Evolutionary conservation across 2,888 invertebrate genomes (phyloP), one percentile per base, ranked within the genome.

Genomic region (Philonicus albiceps): DNA sequence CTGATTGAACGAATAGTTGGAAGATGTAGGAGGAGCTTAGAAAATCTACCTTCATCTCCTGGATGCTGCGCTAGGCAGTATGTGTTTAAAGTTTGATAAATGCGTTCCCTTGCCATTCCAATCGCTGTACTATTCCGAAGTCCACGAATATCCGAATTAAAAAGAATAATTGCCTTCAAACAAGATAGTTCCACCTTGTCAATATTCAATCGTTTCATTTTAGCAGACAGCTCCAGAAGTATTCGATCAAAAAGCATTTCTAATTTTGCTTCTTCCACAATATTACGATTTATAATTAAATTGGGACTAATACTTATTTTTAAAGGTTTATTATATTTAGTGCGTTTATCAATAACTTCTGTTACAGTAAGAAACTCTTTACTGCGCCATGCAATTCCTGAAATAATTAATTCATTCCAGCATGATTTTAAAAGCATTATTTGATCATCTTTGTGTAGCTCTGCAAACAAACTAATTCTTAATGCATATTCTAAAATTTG

Each of bases 401-500:
- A 97, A 89, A 99, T 97, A 88, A 99, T 94, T 89, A 99, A 93
- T 93, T 99, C 99, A 93, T 98, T 99, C 99, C 99, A 99, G 16
- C 98, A 97, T 87, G 97, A 95, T 92, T 97, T 95, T 87, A 99
- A 94, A 87, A 99, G 94, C 89, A 96, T 93, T 87, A 97, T 96
- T 93, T 99, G 99, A 93, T 99, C 99, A 86, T 97, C 96, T 81
- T 97, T 93, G 88, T 97, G 97, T 89, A 99, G 93, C 90, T 97
- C 97, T 16, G 96, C 95, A 92, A 99, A 99, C 92, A 99, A 98
- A 19, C 99, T 99, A 92, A 99, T 96, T 91, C 97, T 95, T 90
- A 98, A 98, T 85, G 99, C 99, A 98, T 99, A 99, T 91, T 98
- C 98, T 85, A 99, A 97, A 92, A 99, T 94, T 90, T 98, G 97